phyloP scores from a whole-genome alignment of 2,888 invertebrate species.

The Zele albiditarsus region DNA sequence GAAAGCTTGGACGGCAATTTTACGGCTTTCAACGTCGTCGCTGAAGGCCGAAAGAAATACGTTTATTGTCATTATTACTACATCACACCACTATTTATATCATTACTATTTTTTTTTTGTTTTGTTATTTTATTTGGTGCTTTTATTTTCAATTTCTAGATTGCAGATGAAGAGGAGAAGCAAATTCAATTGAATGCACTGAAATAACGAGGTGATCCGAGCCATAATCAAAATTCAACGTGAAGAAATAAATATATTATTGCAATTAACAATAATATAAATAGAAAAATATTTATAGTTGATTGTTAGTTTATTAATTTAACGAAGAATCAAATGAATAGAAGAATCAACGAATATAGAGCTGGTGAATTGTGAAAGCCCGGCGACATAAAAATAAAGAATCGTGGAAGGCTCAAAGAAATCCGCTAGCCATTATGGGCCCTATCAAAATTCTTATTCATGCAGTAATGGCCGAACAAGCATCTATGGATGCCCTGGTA shows the following conservation, averaged over 20 bases:
- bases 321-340: not conserved
- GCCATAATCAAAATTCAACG: not conserved
- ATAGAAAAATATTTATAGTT: not conserved
- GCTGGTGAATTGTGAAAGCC: conserved; percentile 30
- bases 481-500: conserved; percentile 59
- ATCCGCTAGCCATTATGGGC: conserved; percentile 69
- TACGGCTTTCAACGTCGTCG: not conserved
- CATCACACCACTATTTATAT: not conserved
- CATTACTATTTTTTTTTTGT: not conserved
- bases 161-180: not conserved
- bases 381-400: conserved; percentile 46
- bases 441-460: conserved; percentile 63
- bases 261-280: not conserved
- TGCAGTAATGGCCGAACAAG: conserved; percentile 67
- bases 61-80: not conserved
- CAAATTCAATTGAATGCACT: not conserved
- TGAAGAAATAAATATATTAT: not conserved
- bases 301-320: not conserved
- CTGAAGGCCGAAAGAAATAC: conserved; percentile 12
- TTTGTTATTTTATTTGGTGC: not conserved
- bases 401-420: conserved; percentile 68
- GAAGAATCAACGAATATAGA: not conserved
- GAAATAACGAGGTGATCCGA: no score
- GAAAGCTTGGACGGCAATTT: not conserved
- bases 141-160: not conserved